Conservation (phyloP, 2,888 invertebrate species). For the Meloe dianella region DNA sequence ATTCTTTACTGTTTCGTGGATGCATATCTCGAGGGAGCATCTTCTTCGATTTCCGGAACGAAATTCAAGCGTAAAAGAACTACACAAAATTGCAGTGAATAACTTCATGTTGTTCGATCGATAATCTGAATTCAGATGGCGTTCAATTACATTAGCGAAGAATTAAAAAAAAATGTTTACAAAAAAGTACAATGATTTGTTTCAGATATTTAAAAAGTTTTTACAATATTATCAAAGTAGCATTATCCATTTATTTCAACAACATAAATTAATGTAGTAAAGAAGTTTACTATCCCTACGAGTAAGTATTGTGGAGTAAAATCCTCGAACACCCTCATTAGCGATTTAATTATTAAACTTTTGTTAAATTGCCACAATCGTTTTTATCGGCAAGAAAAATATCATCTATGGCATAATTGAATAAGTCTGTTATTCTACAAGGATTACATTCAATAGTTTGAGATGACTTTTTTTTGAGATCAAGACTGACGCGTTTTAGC, state of each 20-base stretch:
- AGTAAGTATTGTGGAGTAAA: background rate
- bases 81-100: background rate
- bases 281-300: background rate
- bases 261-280: constrained; percentile 1
- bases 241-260: constrained; percentile 13
- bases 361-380: constrained; percentile 6
- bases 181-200: background rate
- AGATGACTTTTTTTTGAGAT: too few species aligned
- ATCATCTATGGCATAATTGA: background rate
- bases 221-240: constrained; percentile 9
- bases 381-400: background rate
- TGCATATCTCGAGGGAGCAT: background rate
- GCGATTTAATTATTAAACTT: constrained; percentile 16
- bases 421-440: background rate
- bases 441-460: too few species aligned
- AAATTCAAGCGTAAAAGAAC: background rate
- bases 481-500: background rate
- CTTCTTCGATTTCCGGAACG: constrained; percentile 4
- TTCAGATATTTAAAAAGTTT: constrained; percentile 9
- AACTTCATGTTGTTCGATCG: background rate
- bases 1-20: constrained; percentile 2
- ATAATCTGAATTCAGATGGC: background rate
- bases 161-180: background rate
- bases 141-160: background rate
- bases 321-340: background rate